Base-by-base conservation (phyloP, 2,797 vertebrate species). In the Sciurus carolinensis region DNA sequence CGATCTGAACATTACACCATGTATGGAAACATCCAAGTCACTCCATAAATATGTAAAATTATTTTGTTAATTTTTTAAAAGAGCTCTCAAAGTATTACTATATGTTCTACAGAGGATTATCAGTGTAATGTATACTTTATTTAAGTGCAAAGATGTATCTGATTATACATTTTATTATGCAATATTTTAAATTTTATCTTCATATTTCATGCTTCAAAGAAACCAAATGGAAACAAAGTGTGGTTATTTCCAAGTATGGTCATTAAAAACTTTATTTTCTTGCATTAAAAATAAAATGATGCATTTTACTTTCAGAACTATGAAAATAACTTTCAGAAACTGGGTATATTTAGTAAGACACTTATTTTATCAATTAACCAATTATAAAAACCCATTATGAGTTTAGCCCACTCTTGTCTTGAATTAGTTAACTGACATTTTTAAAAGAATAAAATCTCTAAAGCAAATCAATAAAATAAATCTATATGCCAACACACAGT, bases 161-260 rank as follows among this genome's bases (percentile, higher is more conserved):
- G 50, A 76, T 85, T 59, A 66, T 18, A n/a, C 87, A 52, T 69
- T 77, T 94, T 76, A 92, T 82, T 72, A 80, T 52, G 47, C 86
- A 80, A 52, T 87, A 95, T 36, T 76, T 93, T 67, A 84, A 18
- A 73, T 91, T 75, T 36, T 76, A 1, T 76, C 44, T 91, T 91
- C 36, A 79, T 76, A 95, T 94, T 86, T 82, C n/a, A 81, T 44
- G 18, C 83, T 83, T 91, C 64, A 36, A 47, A 86, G 94, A 71
- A 87, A 82, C 11, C 42, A 92, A 91, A 71, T 66, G 47, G 18
- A 90, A 24, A 86, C 22, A 83, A 82, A 91, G 30, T 88, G 52
- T n/a, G 28, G 3, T 59, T 15, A 73, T 87, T 81, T 13, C 22
- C 59, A 62, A 62, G 59, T 26, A 26, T 62, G 24, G 59, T 62